phyloP scores from a whole-genome alignment of 2,888 invertebrate genomes.

The Ctena decussata region DNA sequence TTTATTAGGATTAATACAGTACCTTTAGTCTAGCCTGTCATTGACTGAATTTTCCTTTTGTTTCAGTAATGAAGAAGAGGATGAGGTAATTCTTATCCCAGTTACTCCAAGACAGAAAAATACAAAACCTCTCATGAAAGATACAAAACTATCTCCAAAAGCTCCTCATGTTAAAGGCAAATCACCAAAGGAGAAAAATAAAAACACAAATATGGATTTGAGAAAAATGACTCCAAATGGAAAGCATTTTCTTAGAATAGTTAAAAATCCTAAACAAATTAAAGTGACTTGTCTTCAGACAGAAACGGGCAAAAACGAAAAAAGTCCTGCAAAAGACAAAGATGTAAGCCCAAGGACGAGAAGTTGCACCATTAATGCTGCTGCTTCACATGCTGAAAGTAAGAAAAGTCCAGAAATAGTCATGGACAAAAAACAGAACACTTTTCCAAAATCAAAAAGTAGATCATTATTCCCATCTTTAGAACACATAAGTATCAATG shows the following conservation, averaged over 20 bases:
- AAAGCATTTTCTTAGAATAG: not conserved
- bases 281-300: not conserved
- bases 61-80: not conserved
- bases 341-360: not conserved
- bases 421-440: not conserved
- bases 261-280: not conserved
- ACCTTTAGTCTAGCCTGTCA: no score
- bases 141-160: not conserved
- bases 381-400: not conserved
- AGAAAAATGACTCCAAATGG: not conserved
- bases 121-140: not conserved
- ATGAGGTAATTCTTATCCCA: conserved; percentile 7
- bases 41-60: no score
- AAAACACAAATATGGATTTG: not conserved
- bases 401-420: not conserved
- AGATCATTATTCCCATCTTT: no score
- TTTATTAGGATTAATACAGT: no score
- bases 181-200: not conserved
- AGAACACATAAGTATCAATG: no score
- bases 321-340: not conserved
- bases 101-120: not conserved
- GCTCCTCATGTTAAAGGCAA: not conserved
- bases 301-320: not conserved
- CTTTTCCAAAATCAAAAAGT: not conserved
- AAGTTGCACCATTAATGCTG: not conserved